phyloP scores from a whole-genome alignment of 2,113 vertebrate genomes.

The Chelonoidis abingdonii region DNA sequence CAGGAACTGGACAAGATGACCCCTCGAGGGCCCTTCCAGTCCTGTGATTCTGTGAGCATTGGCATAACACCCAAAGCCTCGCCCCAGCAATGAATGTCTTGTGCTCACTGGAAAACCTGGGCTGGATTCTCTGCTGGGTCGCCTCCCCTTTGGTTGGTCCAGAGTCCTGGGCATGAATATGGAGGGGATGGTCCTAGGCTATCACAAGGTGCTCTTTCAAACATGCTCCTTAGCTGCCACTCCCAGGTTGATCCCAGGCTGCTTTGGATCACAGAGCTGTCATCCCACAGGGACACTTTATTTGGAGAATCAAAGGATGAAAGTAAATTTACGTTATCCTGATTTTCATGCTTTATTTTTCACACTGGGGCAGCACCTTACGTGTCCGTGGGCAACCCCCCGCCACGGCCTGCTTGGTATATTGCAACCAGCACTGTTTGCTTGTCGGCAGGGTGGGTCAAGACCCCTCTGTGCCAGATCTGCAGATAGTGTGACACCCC shows the following conservation, averaged over 20 bases:
- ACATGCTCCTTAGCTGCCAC: background rate
- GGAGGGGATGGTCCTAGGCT: background rate
- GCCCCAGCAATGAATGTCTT: background rate
- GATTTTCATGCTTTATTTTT: background rate
- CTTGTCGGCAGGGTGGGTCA: background rate
- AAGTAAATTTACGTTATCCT: background rate
- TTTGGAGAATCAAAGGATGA: background rate
- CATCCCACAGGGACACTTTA: background rate
- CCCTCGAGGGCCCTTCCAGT: too few species aligned
- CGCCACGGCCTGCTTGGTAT: background rate
- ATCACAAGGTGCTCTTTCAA: background rate
- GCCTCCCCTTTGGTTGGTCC: background rate
- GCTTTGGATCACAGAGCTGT: background rate
- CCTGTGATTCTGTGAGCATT: too few species aligned
- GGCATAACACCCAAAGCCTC: background rate
- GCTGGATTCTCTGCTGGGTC: background rate
- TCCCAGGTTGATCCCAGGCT: background rate
- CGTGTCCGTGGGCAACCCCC: background rate
- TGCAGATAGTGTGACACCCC: background rate
- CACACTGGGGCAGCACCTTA: background rate
- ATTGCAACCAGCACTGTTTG: background rate
- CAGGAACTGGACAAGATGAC: too few species aligned
- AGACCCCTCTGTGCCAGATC: background rate
- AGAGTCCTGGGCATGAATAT: background rate
- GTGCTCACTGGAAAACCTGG: background rate